phyloP scores from a whole-genome alignment of 2,797 vertebrate genomes.

The Momotus momota region DNA sequence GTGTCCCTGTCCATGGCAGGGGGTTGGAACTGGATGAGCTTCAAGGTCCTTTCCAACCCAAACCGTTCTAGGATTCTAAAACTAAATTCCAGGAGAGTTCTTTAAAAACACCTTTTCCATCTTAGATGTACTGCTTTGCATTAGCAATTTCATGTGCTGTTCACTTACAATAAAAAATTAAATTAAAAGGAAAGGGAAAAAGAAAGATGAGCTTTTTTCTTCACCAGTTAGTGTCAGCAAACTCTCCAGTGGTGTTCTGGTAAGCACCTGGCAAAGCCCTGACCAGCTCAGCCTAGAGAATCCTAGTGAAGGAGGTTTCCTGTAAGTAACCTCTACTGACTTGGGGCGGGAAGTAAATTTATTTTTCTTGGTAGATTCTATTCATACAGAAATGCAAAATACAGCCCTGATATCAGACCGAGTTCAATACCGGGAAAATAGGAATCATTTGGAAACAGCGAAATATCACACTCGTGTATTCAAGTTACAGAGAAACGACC shows the following conservation, averaged over 20 bases:
- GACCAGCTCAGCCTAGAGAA: neutral
- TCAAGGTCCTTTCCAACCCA: neutral
- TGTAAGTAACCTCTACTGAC: neutral
- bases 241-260: neutral
- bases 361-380: neutral
- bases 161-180: neutral
- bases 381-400: neutral
- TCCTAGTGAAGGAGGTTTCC: constrained; percentile 18
- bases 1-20: neutral
- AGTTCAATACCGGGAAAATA: neutral
- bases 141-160: neutral
- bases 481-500: neutral
- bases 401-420: neutral
- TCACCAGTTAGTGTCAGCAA: neutral
- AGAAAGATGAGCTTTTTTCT: neutral
- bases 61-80: neutral
- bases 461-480: neutral
- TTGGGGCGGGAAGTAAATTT: neutral
- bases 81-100: neutral
- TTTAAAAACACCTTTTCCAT: neutral
- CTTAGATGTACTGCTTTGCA: neutral
- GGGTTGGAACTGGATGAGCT: neutral
- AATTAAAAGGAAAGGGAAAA: no score
- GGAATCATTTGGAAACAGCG: neutral
- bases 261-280: neutral